These are phyloP conservation scores for Anas capensis DNA, from an alignment of 2,797 vertebrate species.

Conservation along the genomic window DNA sequence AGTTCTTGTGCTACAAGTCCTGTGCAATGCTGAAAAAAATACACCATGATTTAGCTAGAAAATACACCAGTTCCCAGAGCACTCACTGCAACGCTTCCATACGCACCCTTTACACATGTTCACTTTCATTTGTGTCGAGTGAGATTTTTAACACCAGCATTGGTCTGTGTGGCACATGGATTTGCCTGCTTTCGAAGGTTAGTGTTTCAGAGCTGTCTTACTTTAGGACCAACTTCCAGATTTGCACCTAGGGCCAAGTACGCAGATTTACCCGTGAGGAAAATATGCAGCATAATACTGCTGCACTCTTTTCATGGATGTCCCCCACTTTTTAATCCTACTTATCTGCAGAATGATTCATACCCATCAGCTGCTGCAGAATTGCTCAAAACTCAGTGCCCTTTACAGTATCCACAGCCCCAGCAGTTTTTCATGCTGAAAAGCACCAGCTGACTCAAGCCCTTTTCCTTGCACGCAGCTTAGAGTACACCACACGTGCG, in stretches of 20 bases:
- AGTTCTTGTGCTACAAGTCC: not conserved
- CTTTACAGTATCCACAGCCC: not conserved
- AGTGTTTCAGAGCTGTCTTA: not conserved
- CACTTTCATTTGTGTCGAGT: fast-evolving
- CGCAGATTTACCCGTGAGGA: fast-evolving
- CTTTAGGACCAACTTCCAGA: not conserved
- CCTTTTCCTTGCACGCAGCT: fast-evolving
- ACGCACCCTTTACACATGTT: fast-evolving
- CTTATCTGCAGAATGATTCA: not conserved
- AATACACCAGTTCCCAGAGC: not conserved
- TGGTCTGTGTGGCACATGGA: fast-evolving
- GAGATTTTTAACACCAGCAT: not conserved
- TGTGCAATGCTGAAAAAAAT: fast-evolving
- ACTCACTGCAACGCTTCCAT: fast-evolving
- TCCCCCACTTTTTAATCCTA: not conserved
- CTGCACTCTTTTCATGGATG: not conserved
- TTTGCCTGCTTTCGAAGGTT: not conserved
- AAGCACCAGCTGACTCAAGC: not conserved
- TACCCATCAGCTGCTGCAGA: not conserved
- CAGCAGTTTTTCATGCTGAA: not conserved
- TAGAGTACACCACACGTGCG: fast-evolving
- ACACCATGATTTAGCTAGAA: not conserved
- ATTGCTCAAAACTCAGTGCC: not conserved
- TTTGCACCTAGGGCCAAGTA: not conserved
- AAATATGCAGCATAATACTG: fast-evolving